Evolutionary conservation across 1,140 invertebrate genomes (phyloP), one percentile per base, ranked within the genome.

Genomic region (Cherax quadricarinatus): DNA sequence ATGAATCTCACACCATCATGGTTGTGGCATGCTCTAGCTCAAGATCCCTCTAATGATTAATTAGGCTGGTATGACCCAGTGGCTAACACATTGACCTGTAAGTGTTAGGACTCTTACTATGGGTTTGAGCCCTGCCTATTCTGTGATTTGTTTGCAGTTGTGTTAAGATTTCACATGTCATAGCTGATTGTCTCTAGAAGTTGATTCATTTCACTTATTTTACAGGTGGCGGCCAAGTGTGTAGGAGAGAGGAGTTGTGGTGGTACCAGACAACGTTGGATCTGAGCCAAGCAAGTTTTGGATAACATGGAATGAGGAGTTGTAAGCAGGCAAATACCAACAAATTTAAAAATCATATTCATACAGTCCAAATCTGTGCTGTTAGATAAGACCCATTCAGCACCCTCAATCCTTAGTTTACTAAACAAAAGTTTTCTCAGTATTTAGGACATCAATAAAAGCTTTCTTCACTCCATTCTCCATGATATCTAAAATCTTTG

Each of bases 151-250:
- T 41, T 41, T 41, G 30, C 30, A 41, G 2, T 41, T 41, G 30
- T 41, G 30, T 41, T 41, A 41, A 41, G 2, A 41, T 41, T 41
- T 41, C 30, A 41, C 2, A 2, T 41, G 30, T 41, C 30, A 41
- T 41, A 41, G 30, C 30, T 41, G 30, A 41, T 41, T 41, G 30
- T 41, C 30, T 41, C 30, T 41, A 10, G 14, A 57, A 57, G 53
- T 57, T 57, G 9, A 57, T 57, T 18, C 62, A 16, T 66, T 66
- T 66, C 14, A 66, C 12, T 66, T 66, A 18, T 18, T 41, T 84
- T 83, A 60, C 88, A 89, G 88, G 88, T 89, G 81, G 81, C 73
- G 82, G 88, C 30, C 48, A 41, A 73, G 80, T 30, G 51, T 83
- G 66, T 84, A 84, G 88, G 53, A 83, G 88, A 24, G 30, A 75